Base-by-base conservation (phyloP, 2,797 vertebrate genomes). In the Acanthurus tractus region DNA sequence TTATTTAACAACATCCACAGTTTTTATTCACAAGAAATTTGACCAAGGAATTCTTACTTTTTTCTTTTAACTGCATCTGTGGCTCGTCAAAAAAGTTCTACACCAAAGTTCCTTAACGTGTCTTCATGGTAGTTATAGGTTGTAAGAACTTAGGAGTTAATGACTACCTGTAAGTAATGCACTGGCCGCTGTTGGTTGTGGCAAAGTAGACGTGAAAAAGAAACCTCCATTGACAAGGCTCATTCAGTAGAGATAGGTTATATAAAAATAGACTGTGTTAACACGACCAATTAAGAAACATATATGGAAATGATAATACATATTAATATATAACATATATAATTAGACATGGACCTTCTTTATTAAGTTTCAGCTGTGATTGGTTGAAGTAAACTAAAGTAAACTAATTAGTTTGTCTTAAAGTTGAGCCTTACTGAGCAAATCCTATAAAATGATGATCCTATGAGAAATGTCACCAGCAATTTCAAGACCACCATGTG, bases 31-130 rank as follows among this genome's bases (percentile, higher is more conserved):
- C 2, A 12, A 3, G 2, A 57, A 58, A 50, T 38, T 4, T 2
- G 7, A 13, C 40, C 7, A 2, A 57, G n/a, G 6, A 42, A 46
- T 38, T 2, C 1, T 8, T 9, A 3, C 45, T 12, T 25, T 8
- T 45, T 42, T 7, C 29, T 34, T 34, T 34, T 34, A 72, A 23
- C 5, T 9, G 42, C 20, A 46, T 36, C 45, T 5, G 38, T 48
- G 48, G 48, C 9, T 0, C 0, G 11, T 17, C 18, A 4, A 13
- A 34, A 12, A 57, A 3, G n/a, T 12, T 25, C 8, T 38, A 36
- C 0, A 20, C 8, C 2, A 20, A 23, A 61, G 0, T 25, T 3
- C 36, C 22, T 18, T 52, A 8, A 15, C 45, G 6, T 0, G 1
- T 50, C 23, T 22, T 44, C 14, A 4, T 45, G 6, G 10, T 40